phyloP scores from a whole-genome alignment of 2,888 invertebrate genomes.

The Netelia melanura region DNA sequence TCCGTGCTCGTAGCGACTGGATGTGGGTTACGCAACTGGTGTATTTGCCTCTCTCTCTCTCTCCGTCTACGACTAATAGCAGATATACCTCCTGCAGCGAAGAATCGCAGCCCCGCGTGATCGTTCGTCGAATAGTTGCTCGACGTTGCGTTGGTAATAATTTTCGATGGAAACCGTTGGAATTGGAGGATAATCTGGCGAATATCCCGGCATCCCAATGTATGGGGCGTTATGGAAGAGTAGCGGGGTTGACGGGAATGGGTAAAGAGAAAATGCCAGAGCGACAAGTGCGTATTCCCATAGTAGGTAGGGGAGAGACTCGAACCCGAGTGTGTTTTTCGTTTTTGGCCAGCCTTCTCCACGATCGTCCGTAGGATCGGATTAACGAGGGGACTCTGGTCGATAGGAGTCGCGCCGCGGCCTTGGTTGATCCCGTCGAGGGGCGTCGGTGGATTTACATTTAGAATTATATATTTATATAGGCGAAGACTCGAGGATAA shows the following conservation, averaged over 20 bases:
- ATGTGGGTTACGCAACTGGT: conserved; percentile 66
- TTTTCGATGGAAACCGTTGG: too few relatives aligned
- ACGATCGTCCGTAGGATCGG: conserved; percentile 76
- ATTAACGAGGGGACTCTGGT: conserved; percentile 76
- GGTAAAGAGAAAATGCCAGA: conserved; percentile 58
- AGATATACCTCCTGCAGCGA: not conserved
- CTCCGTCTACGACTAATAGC: conserved; percentile 6
- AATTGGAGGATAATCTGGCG: not conserved
- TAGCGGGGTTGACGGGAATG: conserved; percentile 18
- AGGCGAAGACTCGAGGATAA: conserved; percentile 14
- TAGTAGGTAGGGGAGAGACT: not conserved
- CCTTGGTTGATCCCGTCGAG: conserved; percentile 56
- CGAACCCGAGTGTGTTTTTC: not conserved
- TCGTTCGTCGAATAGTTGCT: too few relatives aligned
- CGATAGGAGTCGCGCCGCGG: conserved; percentile 11
- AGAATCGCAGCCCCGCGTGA: too few relatives aligned
- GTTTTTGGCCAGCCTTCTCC: not conserved
- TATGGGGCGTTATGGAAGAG: not conserved
- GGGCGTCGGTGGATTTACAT: conserved; percentile 36
- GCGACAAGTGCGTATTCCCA: conserved; percentile 79
- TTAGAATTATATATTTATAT: not conserved
- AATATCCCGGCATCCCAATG: not conserved
- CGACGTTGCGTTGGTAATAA: too few relatives aligned
- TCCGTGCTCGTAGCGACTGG: conserved; percentile 50
- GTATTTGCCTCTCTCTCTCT: conserved; percentile 60